Evolutionary conservation across 2,888 invertebrate species (phyloP), one percentile per base, ranked within the genome.

Genomic region (Nomada ferruginata): DNA sequence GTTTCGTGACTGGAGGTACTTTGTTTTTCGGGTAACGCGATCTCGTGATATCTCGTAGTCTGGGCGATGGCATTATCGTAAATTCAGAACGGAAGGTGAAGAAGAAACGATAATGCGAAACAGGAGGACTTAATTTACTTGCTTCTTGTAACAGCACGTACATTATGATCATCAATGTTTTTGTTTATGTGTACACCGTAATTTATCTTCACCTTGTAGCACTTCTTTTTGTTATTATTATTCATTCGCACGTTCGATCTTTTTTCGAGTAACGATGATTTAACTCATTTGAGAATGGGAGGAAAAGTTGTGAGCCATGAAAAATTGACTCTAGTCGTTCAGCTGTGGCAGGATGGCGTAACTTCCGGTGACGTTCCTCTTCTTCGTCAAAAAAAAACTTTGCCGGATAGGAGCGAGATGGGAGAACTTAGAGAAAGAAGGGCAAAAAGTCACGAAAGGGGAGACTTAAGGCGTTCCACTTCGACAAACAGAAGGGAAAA

Each of bases 321-420:
- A 91, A 92, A 91, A 92, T 90, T 90, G 90, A 89, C 91, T 91
- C 83, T 79, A 84, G 86, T 90, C 87, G 89, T 88, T 69, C 84
- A 85, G 80, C 86, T 78, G 83, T 79, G 82, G 79, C 73, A 77
- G 86, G 90, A 90, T 90, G 87, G 84, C 83, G 78, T 80, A 92
- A 91, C 89, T 92, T 91, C 83, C 81, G 80, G 79, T 85, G 90
- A 90, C 89, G 91, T 88, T 79, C 83, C 84, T 89, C 73, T 83
- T 85, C 82, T 89, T 90, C 84, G 85, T 88, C 87, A 85, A 85
- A 88, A 89, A 87, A 88, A 87, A 86, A 69, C 78, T 70, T 61
- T 63, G 68, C 36, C 60, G 83, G 76, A 73, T 69, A 60, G 85
- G 83, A 89, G 78, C 69, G 78, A 80, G 64, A 73, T 50, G 60